A percentile compares a stretch with the other conserved stretches of the same genome.
Conservation (phyloP, 2,888 invertebrate species). For the Protodeltote pygarga region DNA sequence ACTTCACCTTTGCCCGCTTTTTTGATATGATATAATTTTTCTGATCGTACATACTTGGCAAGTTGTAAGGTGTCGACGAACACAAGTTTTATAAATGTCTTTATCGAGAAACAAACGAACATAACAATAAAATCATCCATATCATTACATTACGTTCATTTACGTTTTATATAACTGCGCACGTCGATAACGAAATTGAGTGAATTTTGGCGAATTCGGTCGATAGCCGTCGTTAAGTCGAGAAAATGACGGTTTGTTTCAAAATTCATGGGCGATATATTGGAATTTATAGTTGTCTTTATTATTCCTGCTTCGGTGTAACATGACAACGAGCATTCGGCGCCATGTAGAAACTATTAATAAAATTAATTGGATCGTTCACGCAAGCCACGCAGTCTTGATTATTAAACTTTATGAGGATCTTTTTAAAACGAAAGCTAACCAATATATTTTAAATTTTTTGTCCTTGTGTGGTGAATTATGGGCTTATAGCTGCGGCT, state of each 20-base stretch:
- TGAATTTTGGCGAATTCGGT: slow-evolving; percentile 66
- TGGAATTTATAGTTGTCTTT: slow-evolving; percentile 53
- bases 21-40: no score
- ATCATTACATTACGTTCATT: slow-evolving; percentile 57
- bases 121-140: slow-evolving; percentile 63
- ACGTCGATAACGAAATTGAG: slow-evolving; percentile 62
- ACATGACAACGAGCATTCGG: slow-evolving; percentile 45
- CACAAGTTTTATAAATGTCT: slow-evolving; percentile 60
- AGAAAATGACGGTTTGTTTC: slow-evolving; percentile 62
- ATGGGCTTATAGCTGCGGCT: slow-evolving; percentile 44
- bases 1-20: no score
- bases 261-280: slow-evolving; percentile 61
- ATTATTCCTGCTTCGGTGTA: slow-evolving; percentile 43
- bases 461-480: slow-evolving; percentile 48
- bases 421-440: slow-evolving; percentile 49
- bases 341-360: slow-evolving; percentile 51
- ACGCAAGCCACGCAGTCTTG: slow-evolving; percentile 38
- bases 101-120: slow-evolving; percentile 64
- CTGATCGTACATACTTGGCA: no score
- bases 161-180: slow-evolving; percentile 65
- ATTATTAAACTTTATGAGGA: slow-evolving; percentile 50
- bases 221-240: slow-evolving; percentile 58
- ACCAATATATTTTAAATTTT: slow-evolving; percentile 45
- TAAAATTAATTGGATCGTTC: slow-evolving; percentile 55
- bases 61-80: slow-evolving; percentile 46